These are phyloP conservation scores for Calliphora vicina DNA, from an alignment of 1,140 invertebrate genomes.

Conservation along the genomic window DNA sequence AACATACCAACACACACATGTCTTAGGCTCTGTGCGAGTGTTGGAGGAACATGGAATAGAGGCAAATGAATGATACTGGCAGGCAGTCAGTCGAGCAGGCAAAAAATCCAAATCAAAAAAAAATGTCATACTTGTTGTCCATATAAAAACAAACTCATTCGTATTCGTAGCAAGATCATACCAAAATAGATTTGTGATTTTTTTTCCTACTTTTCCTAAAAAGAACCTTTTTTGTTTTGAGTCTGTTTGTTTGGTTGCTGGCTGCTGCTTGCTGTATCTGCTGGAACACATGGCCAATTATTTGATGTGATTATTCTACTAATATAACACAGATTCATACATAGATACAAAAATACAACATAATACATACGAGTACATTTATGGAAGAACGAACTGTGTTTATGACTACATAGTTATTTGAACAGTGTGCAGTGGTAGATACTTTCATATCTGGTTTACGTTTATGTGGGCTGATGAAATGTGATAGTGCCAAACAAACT, in stretches of 20 bases:
- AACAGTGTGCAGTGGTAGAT: neutral
- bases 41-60: neutral
- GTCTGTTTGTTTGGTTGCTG: no score
- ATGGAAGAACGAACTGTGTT: no score
- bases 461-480: constrained; percentile 13
- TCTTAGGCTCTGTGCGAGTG: neutral
- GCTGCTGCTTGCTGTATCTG: neutral
- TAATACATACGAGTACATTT: no score
- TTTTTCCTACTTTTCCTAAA: neutral
- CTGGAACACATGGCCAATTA: neutral
- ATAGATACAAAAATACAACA: neutral
- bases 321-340: neutral
- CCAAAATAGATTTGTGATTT: constrained; percentile 6
- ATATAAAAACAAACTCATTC: neutral
- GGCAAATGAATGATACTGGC: neutral
- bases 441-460: constrained; percentile 9
- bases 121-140: constrained; percentile 19
- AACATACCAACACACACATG: neutral
- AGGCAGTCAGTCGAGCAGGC: neutral
- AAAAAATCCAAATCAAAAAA: neutral
- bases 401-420: no score
- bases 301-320: neutral
- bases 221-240: neutral
- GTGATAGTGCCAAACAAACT: neutral
- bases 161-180: neutral